Base-by-base conservation (phyloP, 2,797 vertebrate genomes). In the Helicolenus hilgendorfi region DNA sequence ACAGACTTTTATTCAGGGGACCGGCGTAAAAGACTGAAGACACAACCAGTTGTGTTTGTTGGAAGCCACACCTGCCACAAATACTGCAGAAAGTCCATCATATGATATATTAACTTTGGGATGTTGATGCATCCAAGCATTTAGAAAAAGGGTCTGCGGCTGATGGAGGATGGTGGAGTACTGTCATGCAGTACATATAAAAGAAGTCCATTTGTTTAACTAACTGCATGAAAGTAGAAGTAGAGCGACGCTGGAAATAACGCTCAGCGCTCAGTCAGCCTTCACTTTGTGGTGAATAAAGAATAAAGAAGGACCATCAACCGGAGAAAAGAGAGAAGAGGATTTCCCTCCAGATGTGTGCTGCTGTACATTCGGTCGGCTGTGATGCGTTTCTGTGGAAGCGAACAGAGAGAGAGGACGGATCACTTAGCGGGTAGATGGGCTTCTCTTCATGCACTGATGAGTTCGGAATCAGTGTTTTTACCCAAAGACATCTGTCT, bases 391-490 rank as follows among this genome's bases (percentile, higher is more conserved):
- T 77, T 77, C 75, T 9, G 41, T 64, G 75, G 60, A 58, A 75
- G 68, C 15, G 24, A 64, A 29, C 56, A 14, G 80, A 72, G 45
- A 84, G 41, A 18, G 41, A 45, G 49, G 69, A 79, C 11, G 68
- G 77, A 72, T 91, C 83, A 77, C 89, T 89, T 75, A 84, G 74
- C 2, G 31, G 67, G 29, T 31, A 72, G 83, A 89, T 55, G 31
- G 67, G 64, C 35, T 64, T 73, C 60, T 80, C 79, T 76, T 91
- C 73, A 79, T 36, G 90, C 88, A 55, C 81, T 41, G 18, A 11
- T 88, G 83, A 84, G 11, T 72, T 67, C 6, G 20, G 49, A 74
- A 74, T 87, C 70, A 45, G 81, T 60, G 53, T 62, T 77, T 88
- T 85, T 56, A 67, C 83, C 80, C 45, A n/a, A 22, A 81, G 81